Evolutionary conservation across 2,888 invertebrate species (phyloP).

Genomic region (Drosophila colorata): DNA sequence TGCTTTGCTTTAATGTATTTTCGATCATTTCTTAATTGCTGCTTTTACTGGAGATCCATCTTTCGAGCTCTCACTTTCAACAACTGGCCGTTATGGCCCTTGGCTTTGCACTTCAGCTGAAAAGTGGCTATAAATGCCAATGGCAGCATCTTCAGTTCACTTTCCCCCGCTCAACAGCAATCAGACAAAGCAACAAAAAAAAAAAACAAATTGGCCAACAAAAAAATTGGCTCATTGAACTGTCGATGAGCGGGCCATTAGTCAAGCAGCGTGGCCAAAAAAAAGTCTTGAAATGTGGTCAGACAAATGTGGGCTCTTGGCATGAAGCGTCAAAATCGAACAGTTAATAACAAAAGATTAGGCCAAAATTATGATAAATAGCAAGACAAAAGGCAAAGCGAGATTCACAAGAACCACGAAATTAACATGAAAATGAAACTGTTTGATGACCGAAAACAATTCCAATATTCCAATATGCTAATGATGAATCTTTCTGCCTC

Average conservation of each 20-base stretch:
- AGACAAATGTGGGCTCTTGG: constrained; percentile 49
- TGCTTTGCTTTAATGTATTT: constrained; percentile 13
- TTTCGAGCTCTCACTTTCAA: constrained; percentile 51
- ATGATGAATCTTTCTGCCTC: constrained; percentile 25
- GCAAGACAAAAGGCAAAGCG: constrained; percentile 12
- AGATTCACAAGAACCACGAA: constrained; percentile 16
- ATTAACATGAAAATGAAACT: constrained; percentile 61
- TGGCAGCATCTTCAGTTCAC: constrained; percentile 52
- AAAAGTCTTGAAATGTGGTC: constrained; percentile 32
- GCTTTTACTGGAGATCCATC: constrained; percentile 10
- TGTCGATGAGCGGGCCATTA: constrained; percentile 72
- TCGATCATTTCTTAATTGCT: constrained; percentile 19
- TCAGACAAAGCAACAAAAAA: constrained; percentile 43
- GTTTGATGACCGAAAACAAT: constrained; percentile 21
- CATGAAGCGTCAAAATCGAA: constrained; percentile 41
- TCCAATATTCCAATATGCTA: constrained; percentile 28
- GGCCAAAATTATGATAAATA: constrained; percentile 62
- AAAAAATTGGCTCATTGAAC: constrained; percentile 77
- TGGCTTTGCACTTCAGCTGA: constrained; percentile 38
- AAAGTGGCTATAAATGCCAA: constrained; percentile 48
- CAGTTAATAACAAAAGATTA: constrained; percentile 64
- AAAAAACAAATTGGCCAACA: constrained; percentile 18
- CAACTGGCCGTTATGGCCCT: constrained; percentile 34
- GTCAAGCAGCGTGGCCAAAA: constrained; percentile 51
- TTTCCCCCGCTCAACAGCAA: constrained; percentile 53